Evolutionary conservation across 2,888 invertebrate species (phyloP).

Genomic region (Dasypogon diadema): DNA sequence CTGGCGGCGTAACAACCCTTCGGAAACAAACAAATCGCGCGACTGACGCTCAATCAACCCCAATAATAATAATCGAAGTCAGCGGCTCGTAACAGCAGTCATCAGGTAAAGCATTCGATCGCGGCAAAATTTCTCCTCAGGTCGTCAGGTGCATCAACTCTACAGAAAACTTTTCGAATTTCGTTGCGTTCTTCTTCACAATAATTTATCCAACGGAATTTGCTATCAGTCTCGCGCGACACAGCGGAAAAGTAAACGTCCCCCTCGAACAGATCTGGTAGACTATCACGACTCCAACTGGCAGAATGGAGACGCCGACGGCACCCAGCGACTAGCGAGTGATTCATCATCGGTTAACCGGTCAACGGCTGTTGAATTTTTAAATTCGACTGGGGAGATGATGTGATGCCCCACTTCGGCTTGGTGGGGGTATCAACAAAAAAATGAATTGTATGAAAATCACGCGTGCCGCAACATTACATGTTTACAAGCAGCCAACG

Average conservation of each 20-base stretch:
- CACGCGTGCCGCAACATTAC: not conserved
- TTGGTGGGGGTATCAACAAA: not conserved
- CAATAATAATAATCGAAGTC: constrained; percentile 39
- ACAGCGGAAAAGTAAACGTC: not conserved
- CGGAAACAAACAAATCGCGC: constrained; percentile 21
- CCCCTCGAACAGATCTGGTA: not conserved
- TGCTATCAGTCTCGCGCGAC: not conserved
- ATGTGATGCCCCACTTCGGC: not conserved
- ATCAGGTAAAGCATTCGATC: not conserved
- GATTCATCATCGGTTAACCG: constrained; percentile 18
- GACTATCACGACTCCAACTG: not conserved
- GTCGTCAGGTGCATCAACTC: constrained; percentile 1
- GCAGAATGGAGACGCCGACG: not conserved
- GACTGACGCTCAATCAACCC: not conserved
- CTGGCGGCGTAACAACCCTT: constrained; percentile 12
- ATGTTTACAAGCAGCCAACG: not conserved
- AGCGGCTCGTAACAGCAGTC: constrained; percentile 1
- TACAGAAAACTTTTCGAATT: not conserved
- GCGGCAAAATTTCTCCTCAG: not conserved
- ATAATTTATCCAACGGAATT: not conserved
- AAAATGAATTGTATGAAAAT: not conserved
- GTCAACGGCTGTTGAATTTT: constrained; percentile 27
- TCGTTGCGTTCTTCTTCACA: too few species aligned
- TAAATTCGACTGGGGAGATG: constrained; percentile 4
- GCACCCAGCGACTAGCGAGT: not conserved